phyloP scores from a whole-genome alignment of 2,888 invertebrate species.

The Microplitis manilae region DNA sequence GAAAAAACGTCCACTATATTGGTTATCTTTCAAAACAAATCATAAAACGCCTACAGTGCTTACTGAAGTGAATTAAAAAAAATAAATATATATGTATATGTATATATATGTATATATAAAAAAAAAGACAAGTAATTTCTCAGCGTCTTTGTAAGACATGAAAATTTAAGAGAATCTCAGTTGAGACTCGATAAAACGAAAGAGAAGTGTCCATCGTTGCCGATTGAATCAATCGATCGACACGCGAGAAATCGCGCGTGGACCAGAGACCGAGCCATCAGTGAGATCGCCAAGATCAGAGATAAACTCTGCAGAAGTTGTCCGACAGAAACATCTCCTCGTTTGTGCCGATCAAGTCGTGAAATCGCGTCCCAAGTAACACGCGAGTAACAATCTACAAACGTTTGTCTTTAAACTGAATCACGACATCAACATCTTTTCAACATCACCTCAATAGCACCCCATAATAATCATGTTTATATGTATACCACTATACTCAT shows the following conservation, averaged over 20 bases:
- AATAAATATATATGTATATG: no score
- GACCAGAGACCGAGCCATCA: conserved; percentile 38
- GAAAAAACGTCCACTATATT: not conserved
- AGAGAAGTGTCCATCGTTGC: conserved; percentile 25
- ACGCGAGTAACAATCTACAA: conserved; percentile 34
- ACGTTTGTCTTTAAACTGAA: conserved; percentile 28
- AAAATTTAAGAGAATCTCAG: no score
- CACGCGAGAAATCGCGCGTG: conserved; percentile 53
- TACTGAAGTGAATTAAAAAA: not conserved
- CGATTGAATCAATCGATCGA: conserved; percentile 49
- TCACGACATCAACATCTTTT: conserved; percentile 27
- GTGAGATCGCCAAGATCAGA: conserved; percentile 56
- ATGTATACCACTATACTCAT: not conserved
- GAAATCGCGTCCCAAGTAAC: conserved; percentile 47
- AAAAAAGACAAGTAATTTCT: no score
- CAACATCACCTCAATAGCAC: not conserved
- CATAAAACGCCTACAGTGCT: not conserved
- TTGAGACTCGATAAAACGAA: not conserved
- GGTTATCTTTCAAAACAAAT: conserved; percentile 1
- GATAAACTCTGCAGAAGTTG: conserved; percentile 55
- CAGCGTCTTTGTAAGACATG: no score
- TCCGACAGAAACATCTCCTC: conserved; percentile 62
- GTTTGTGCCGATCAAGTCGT: conserved; percentile 65
- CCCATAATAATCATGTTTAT: not conserved
- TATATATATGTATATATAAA: no score